These are phyloP conservation scores for Grallaria varia DNA, from an alignment of 2,113 vertebrate genomes.

Conservation along the genomic window DNA sequence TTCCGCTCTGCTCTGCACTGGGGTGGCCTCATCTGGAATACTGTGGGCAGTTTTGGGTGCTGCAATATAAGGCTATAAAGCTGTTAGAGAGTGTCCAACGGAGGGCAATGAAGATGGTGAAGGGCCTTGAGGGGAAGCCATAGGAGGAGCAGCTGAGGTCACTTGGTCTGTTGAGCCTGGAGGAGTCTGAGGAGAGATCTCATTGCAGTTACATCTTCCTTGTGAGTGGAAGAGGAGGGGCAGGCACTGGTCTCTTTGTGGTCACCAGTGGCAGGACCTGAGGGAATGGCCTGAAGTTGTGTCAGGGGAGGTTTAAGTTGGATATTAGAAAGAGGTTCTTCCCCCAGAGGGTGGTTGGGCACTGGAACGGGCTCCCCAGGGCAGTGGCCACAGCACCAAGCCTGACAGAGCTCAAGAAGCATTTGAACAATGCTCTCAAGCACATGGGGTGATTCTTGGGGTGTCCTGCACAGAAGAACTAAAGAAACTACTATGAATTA, in stretches of 20 bases:
- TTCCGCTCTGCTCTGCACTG: background rate
- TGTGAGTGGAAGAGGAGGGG: background rate
- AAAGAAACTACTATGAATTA: conserved; percentile 47
- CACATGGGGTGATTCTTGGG: background rate
- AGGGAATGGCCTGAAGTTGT: background rate
- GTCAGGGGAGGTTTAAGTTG: background rate
- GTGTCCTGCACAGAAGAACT: background rate
- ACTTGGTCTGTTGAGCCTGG: background rate
- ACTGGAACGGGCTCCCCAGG: background rate
- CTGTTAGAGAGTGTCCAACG: background rate
- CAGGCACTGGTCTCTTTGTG: background rate
- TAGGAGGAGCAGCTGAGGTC: background rate
- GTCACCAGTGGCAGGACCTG: background rate
- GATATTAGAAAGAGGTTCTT: background rate
- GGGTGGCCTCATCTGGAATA: background rate
- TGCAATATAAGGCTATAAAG: background rate
- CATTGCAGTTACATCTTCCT: background rate
- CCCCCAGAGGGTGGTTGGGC: background rate
- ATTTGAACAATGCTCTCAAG: background rate
- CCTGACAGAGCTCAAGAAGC: background rate
- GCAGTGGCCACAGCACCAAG: background rate
- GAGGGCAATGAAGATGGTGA: background rate
- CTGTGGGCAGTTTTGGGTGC: background rate
- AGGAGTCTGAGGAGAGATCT: background rate
- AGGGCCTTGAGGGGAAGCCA: background rate